Evolutionary conservation across 2,888 invertebrate species (phyloP), one percentile per base, ranked within the genome.

Genomic region (Cecidostiba fungosa): DNA sequence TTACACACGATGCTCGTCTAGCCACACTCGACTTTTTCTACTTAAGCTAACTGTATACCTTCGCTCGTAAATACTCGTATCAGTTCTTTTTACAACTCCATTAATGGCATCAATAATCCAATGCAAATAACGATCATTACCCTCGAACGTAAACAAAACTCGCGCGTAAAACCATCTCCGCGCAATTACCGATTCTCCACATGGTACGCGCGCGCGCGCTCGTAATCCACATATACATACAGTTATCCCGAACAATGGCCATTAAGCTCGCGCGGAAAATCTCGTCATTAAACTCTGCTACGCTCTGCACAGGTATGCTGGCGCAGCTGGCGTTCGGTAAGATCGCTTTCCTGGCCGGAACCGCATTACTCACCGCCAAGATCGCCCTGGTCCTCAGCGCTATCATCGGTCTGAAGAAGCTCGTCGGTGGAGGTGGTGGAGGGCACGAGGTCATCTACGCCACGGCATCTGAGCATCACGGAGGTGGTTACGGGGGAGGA

Each of bases 271-370:
- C 2, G 12, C 1, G 66, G 29, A 66, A 29, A 66, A 66, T 66
- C 66, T 66, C 66, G 29, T 26, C 29, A 66, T 66, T 66, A 66
- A 66, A 14, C 54, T 54, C n/a, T 6, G n/a, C n/a, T 29, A 5
- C 12, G 66, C 16, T 29, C 66, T 8, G 16, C 69, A 5, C 66
- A 90, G 94, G 95, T 69, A 95, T 96, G 94, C 93, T 96, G 92
- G 95, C 95, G 2, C 96, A 96, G 92, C 93, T 96, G 93, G 95
- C 96, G 86, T 95, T 96, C 91, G 95, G 96, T 39, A 96, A 96
- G 93, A 95, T 96, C 85, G 95, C 96, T 8, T 94, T 96, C 86
- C 94, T 96, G 88, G 96, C 96, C 0, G 96, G 96, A 70, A 95
- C 96, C 12, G 96, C 96, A 4, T 93, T 96, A 85, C 93, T 96